Evolutionary conservation across 2,113 vertebrate genomes (phyloP), one percentile per base, ranked within the genome.

Genomic region (Oreotragus oreotragus): DNA sequence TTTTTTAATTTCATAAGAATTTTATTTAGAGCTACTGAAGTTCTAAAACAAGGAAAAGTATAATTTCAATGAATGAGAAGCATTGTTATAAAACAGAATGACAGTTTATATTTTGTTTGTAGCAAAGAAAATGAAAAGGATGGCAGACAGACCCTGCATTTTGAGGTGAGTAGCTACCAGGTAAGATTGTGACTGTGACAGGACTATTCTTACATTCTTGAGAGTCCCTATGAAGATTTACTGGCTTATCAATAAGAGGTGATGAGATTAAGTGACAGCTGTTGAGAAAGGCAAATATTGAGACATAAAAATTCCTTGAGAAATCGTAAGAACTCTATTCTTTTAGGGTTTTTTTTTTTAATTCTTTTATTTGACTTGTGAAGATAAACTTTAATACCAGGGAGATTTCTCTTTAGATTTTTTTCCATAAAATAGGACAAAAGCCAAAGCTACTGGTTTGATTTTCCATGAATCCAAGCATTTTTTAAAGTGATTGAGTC

Each of bases 121-220:
- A 99, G 99, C 98, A 99, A 98, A 98, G 98, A 99, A 96, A 98
- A 95, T 96, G 98, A 98, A 97, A 98, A 97, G 19, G 98, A 98
- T 49, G 85, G 97, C 17, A 97, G 86, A 88, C 96, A 97, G 87
- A 64, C 80, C 87, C 98, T 89, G 80, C 98, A 95, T 81, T 90
- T 90, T 95, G 98, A 98, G 99, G 99, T 99, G 96, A 98, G 99
- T 98, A 94, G 96, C 86, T 73, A 28, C 77, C 27, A 30, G 39
- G 25, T 3, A 23, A 91, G 28, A n/a, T 0, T 55, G 4, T 25
- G n/a, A 28, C 27, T 62, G 1, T 58, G 39, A 43, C 0, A 2
- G 45, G 1, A 4, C 84, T 93, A 45, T 23, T 43, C n/a, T 1
- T 28, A 1, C 2, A 0, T 43, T 76, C 58, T 6, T 66, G 51